Conservation (phyloP, 1,140 invertebrate genomes). For the Physella acuta region DNA sequence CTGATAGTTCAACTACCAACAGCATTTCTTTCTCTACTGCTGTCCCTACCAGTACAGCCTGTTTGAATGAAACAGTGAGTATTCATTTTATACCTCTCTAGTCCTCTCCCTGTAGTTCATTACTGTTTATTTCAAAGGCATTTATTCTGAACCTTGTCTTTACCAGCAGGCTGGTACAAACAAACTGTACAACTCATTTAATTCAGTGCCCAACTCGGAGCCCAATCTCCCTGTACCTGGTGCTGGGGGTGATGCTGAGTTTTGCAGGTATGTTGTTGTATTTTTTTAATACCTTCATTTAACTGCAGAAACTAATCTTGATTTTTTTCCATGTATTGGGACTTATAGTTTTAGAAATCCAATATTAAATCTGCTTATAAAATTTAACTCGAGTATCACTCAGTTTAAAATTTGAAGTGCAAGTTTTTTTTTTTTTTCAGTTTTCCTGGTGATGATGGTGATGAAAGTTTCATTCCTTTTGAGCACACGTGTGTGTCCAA, state of each 20-base stretch:
- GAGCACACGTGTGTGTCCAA: slow-evolving; percentile 73
- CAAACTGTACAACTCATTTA: not conserved
- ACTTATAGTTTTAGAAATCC: no score
- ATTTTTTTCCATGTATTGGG: no score
- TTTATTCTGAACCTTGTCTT: no score
- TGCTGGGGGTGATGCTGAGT: slow-evolving; percentile 5
- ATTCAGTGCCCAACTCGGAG: no score
- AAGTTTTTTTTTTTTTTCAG: slow-evolving; percentile 16
- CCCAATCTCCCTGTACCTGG: no score
- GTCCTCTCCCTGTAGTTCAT: no score
- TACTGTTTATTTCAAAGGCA: not conserved
- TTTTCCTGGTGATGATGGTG: slow-evolving; percentile 55
- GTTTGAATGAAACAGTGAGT: not conserved
- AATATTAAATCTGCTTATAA: no score
- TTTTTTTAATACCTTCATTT: no score
- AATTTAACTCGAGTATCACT: no score
- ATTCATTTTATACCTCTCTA: not conserved
- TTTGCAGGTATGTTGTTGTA: slow-evolving; percentile 11
- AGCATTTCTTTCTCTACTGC: slow-evolving; percentile 6
- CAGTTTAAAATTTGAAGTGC: no score
- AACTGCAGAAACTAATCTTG: no score
- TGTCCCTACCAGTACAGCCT: not conserved
- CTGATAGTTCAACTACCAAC: slow-evolving; percentile 3
- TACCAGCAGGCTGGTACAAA: not conserved
- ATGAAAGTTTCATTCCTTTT: slow-evolving; percentile 76